phyloP scores from a whole-genome alignment of 2,888 invertebrate genomes.

The Merodon equestris region DNA sequence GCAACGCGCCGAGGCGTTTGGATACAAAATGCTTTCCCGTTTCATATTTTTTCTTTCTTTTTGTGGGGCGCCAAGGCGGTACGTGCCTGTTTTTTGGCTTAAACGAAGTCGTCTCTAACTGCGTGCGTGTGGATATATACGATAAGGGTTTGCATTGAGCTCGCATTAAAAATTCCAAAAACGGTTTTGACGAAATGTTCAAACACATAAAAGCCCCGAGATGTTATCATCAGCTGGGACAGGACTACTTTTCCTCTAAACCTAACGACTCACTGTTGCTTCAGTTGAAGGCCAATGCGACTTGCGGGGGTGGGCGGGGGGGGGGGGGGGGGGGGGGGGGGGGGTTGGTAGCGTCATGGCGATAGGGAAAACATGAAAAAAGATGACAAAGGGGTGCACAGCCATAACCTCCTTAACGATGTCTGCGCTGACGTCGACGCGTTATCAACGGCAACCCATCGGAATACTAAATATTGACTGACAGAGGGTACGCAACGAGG shows the following conservation, averaged over 20 bases:
- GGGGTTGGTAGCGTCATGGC: too few relatives aligned
- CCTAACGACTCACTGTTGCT: constrained; percentile 62
- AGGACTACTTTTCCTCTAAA: too few relatives aligned
- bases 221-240: constrained; percentile 43
- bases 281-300: too few relatives aligned
- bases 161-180: constrained; percentile 65
- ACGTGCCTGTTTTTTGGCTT: constrained; percentile 50
- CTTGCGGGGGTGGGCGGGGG: too few relatives aligned
- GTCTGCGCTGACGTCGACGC: constrained; percentile 62
- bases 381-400: constrained; percentile 66
- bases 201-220: constrained; percentile 50
- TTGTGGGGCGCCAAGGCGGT: constrained; percentile 46
- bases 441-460: constrained; percentile 64
- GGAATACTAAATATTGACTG: constrained; percentile 62
- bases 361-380: constrained; percentile 2
- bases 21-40: constrained; percentile 4
- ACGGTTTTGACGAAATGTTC: constrained; percentile 64
- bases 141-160: constrained; percentile 11
- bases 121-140: constrained; percentile 13
- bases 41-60: not conserved
- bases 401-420: constrained; percentile 52
- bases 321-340: too few relatives aligned
- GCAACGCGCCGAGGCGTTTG: constrained; percentile 19
- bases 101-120: constrained; percentile 37
- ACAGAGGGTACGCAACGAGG: constrained; percentile 17